A percentile compares a stretch with the other conserved stretches of the same genome.
Conservation (phyloP, 2,113 vertebrate genomes). For the Colistium nudipinnis region DNA sequence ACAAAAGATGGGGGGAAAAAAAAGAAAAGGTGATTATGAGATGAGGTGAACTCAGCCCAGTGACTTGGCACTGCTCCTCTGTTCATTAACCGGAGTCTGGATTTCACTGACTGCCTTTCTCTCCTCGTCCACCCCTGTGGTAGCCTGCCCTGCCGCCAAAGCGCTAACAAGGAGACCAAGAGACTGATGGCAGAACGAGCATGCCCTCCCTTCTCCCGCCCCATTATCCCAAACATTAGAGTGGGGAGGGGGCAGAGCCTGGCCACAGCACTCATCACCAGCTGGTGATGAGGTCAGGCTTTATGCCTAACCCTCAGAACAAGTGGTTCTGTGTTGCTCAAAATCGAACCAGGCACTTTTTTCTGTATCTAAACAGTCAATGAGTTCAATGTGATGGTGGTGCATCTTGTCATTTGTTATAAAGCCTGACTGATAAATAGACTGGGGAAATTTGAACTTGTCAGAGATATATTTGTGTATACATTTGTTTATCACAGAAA, state of each 20-base stretch:
- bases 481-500: background rate
- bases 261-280: conserved; percentile 52
- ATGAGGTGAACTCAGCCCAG: conserved; percentile 65
- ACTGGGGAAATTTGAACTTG: background rate
- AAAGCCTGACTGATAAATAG: too few relatives aligned
- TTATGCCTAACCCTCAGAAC: conserved; percentile 65
- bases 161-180: conserved; percentile 58
- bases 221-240: conserved; percentile 65
- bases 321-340: conserved; percentile 50
- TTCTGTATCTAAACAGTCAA: conserved; percentile 30
- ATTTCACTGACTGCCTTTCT: conserved; percentile 53
- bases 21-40: conserved; percentile 59
- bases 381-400: conserved; percentile 21
- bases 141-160: conserved; percentile 46
- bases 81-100: conserved; percentile 75
- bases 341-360: conserved; percentile 30
- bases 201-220: background rate
- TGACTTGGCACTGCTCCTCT: conserved; percentile 63
- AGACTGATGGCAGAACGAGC: conserved; percentile 35
- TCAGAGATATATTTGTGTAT: background rate
- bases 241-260: conserved; percentile 6
- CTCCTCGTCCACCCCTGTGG: conserved; percentile 26
- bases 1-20: conserved; percentile 23
- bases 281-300: conserved; percentile 69
- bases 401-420: background rate